Percentiles rank a stretch among this genome's conserved stretches.
phyloP scores from a whole-genome alignment of 2,113 vertebrate genomes.

The Scomber colias region DNA sequence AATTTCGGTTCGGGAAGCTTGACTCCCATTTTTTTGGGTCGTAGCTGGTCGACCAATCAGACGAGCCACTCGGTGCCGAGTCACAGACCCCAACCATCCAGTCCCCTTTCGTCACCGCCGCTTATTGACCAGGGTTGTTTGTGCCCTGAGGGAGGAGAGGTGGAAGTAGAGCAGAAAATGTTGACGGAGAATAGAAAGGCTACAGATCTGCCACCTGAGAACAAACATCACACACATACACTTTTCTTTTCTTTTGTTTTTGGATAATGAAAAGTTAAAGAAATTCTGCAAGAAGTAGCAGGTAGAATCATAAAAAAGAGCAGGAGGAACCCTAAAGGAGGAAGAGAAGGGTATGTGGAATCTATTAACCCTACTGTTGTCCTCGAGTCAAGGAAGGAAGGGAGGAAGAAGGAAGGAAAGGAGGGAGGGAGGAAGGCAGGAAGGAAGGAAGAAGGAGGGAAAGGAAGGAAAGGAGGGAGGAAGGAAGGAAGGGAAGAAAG shows the following conservation, averaged over 20 bases:
- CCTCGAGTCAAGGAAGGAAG: no score
- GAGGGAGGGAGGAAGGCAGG: no score
- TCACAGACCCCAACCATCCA: slow-evolving; percentile 63
- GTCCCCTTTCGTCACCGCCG: slow-evolving; percentile 48
- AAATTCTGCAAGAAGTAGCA: slow-evolving; percentile 18
- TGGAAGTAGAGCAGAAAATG: slow-evolving; percentile 73
- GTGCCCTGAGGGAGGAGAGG: slow-evolving; percentile 49
- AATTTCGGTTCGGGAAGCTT: slow-evolving; percentile 14
- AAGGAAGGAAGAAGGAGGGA: no score
- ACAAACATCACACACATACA: slow-evolving; percentile 11
- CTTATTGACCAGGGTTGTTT: slow-evolving; percentile 73
- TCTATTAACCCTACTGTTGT: no score
- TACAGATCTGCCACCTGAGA: slow-evolving; percentile 49
- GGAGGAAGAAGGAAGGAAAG: no score
- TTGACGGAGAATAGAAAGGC: slow-evolving; percentile 20
- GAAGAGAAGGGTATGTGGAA: background rate
- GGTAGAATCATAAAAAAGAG: slow-evolving; percentile 2
- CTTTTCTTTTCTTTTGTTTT: background rate
- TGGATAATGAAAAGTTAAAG: slow-evolving; percentile 1
- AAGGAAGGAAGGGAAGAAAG: no score
- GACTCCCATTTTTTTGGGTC: background rate
- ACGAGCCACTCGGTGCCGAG: slow-evolving; percentile 23
- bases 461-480: no score
- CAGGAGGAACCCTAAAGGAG: background rate
- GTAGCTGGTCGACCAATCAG: slow-evolving; percentile 56